phyloP scores from a whole-genome alignment of 92 coral and sea anemone genomes.

The Paramuricea clavata region DNA sequence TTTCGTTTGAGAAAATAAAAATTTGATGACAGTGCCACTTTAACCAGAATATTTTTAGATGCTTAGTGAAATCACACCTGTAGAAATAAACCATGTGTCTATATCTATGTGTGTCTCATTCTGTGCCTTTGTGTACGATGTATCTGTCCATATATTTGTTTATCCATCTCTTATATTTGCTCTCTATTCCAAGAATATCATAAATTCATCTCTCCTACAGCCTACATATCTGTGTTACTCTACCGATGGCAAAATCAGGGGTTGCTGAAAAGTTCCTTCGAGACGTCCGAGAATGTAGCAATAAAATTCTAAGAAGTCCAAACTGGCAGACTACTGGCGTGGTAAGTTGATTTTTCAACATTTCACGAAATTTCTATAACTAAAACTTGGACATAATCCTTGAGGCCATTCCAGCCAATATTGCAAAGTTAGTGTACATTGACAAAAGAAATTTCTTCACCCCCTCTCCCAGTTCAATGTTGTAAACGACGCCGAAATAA shows the following conservation, averaged over 20 bases:
- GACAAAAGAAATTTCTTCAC: no score
- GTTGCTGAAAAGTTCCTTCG: slow-evolving; percentile 84
- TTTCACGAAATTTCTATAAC: not conserved
- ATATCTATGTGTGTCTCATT: not conserved
- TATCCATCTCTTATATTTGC: not conserved
- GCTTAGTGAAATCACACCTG: not conserved
- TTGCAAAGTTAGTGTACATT: no score
- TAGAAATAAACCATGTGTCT: no score
- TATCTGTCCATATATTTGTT: not conserved
- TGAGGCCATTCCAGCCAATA: no score
- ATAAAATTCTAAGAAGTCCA: slow-evolving; percentile 76
- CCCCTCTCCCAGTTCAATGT: no score
- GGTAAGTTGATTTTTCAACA: slow-evolving; percentile 60
- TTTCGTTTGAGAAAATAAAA: no score
- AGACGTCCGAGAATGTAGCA: slow-evolving; percentile 81
- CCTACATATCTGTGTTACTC: slow-evolving; percentile 88
- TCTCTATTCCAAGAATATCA: not conserved
- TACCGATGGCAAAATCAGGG: slow-evolving; percentile 79
- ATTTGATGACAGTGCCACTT: no score
- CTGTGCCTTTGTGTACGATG: not conserved
- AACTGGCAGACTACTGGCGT: slow-evolving; percentile 78
- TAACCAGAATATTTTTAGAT: no score
- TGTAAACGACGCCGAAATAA: no score
- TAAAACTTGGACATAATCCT: not conserved
- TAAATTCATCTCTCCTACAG: slow-evolving; percentile 55